These are phyloP conservation scores for Platalea minor DNA, from an alignment of 2,797 vertebrate species.

Conservation along the genomic window DNA sequence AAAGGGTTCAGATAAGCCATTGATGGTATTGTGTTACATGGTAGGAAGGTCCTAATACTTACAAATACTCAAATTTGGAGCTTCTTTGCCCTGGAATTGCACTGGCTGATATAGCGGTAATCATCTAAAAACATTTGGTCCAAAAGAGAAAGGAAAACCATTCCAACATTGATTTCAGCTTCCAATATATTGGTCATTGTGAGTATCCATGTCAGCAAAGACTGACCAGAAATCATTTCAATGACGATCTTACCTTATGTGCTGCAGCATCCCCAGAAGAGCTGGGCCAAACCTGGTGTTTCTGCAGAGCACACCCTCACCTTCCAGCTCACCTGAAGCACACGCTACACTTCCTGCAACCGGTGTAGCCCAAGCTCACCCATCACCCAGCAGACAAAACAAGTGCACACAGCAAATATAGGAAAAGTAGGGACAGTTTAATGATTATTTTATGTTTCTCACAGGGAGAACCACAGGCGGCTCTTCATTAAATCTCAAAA, in stretches of 20 bases:
- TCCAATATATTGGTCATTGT: constrained; percentile 31
- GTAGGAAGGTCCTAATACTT: constrained; percentile 23
- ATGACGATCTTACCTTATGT: not conserved
- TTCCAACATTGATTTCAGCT: constrained; percentile 7
- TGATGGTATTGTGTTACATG: not conserved
- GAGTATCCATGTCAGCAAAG: not conserved
- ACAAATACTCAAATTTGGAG: not conserved
- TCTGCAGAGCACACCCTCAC: not conserved
- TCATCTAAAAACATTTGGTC: constrained; percentile 18
- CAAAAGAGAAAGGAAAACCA: constrained; percentile 5
- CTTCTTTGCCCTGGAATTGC: constrained; percentile 38
- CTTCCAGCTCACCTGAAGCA: not conserved
- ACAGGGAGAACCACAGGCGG: not conserved
- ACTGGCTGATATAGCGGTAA: not conserved
- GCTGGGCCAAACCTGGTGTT: not conserved
- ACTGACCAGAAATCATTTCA: not conserved
- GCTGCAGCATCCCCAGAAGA: not conserved
- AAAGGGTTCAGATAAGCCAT: not conserved
- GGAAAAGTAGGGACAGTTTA: not conserved
- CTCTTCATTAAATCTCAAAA: not conserved
- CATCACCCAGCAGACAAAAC: not conserved
- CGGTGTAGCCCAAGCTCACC: not conserved
- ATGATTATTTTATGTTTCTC: not conserved
- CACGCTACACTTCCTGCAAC: not conserved
- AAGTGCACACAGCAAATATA: not conserved